Conservation (phyloP, 2,797 vertebrate species). For the Buphagus erythrorhynchus region DNA sequence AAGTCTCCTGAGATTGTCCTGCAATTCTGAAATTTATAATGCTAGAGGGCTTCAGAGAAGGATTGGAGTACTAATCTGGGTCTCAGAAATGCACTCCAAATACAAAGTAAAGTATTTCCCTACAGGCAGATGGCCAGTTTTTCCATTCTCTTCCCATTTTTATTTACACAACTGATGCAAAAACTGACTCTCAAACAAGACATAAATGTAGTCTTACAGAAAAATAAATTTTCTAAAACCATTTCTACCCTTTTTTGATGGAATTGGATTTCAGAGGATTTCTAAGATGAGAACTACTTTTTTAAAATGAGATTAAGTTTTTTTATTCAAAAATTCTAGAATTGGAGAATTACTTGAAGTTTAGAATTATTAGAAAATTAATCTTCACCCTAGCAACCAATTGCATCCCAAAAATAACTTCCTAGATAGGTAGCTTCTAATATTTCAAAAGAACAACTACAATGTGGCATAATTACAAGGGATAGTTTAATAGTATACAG, state of each 20-base stretch:
- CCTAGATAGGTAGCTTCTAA: not conserved
- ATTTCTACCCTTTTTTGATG: not conserved
- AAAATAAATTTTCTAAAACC: not conserved
- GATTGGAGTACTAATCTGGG: not conserved
- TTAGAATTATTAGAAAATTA: not conserved
- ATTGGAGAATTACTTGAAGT: too few species aligned
- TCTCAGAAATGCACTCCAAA: not conserved
- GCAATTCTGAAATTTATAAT: not conserved
- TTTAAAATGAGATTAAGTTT: not conserved
- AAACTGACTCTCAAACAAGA: not conserved
- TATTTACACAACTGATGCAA: not conserved
- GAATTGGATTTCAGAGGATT: not conserved
- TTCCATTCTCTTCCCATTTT: not conserved
- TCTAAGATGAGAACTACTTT: not conserved
- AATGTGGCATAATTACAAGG: constrained; percentile 21
- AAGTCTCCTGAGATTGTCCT: not conserved
- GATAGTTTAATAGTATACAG: not conserved
- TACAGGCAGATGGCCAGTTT: not conserved
- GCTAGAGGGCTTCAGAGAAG: not conserved
- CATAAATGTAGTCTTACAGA: not conserved
- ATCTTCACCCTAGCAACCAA: not conserved
- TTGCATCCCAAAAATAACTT: not conserved
- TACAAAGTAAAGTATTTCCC: not conserved
- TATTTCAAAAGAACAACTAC: not conserved
- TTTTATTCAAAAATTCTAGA: not conserved